Base-by-base conservation (phyloP, 1,140 invertebrate genomes). In the Parapsyche elsis region DNA sequence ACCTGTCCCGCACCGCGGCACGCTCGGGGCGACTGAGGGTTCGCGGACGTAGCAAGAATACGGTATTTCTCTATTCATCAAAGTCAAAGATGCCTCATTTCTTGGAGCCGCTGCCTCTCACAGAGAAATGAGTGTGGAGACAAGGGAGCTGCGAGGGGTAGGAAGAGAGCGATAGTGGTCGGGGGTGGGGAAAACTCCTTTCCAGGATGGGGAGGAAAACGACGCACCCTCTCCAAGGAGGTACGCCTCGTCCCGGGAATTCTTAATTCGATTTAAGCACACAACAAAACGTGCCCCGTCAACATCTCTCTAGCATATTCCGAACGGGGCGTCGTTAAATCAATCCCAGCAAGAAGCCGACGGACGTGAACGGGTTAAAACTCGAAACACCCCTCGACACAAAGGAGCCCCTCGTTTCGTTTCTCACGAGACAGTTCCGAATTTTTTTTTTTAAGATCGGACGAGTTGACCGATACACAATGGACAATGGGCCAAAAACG, bases 11-110 rank as follows among this genome's bases (percentile, higher is more conserved):
- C 14, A 14, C 38, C 59, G 16, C 26, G 49, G 75, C 75, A 21
- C 19, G 53, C 53, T 38, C 12, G 30, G 44, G 26, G 53, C 49
- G 59, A 12, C n/a, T 21, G 64, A 64, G 76, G 76, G 67, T 71
- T 24, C 61, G 46, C 77, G 77, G 76, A 81, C 80, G 80, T 76
- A 64, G 71, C 80, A 78, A 79, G 80, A 78, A 81, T 81, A 81
- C 76, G 44, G 76, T 71, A 80, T 80, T 80, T 74, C 73, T 79
- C 76, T 81, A 83, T 83, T 81, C 81, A 81, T 83, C 81, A 81
- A 83, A 79, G 81, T 83, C 81, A 83, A 83, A 80, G 79, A 80
- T 83, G 76, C 71, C 79, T 76, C 71, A 70, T 82, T 81, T 79
- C 81, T 80, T 61, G 77, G 77, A 70, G 77, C 53, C 64, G n/a